Evolutionary conservation across 1,140 invertebrate species (phyloP).

Genomic region (Drosophila repletoides): DNA sequence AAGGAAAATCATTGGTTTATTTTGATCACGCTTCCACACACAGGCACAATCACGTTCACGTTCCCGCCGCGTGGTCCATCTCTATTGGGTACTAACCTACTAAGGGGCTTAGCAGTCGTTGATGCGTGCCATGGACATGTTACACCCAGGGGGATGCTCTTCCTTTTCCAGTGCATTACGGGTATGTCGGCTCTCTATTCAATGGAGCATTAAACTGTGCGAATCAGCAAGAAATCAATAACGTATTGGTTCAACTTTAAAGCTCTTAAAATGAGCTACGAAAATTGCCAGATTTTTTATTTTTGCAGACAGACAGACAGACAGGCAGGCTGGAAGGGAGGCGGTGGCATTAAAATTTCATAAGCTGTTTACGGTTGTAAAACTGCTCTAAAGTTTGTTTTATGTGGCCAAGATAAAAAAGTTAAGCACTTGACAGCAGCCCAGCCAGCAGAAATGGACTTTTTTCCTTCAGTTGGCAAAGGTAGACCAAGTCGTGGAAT

Average conservation of each 20-base stretch:
- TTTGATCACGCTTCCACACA: no score
- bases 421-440: slow-evolving; percentile 27
- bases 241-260: slow-evolving; percentile 33
- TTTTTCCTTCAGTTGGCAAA: no score
- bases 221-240: slow-evolving; percentile 59
- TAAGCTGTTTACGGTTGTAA: slow-evolving; percentile 73
- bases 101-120: slow-evolving; percentile 12
- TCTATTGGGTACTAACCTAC: no score
- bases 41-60: no score
- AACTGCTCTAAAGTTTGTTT: slow-evolving; percentile 60
- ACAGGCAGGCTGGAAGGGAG: neutral
- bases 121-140: slow-evolving; percentile 36
- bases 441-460: neutral
- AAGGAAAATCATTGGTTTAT: no score
- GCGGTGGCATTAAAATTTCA: slow-evolving; percentile 60
- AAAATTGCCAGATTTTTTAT: slow-evolving; percentile 9
- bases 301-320: no score
- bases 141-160: neutral
- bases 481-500: no score
- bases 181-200: slow-evolving; percentile 12
- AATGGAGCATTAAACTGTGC: slow-evolving; percentile 65
- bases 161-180: neutral
- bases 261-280: slow-evolving; percentile 6
- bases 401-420: slow-evolving; percentile 60
- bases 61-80: neutral